phyloP scores from a whole-genome alignment of 1,140 invertebrate genomes.

The Megalopta genalis region DNA sequence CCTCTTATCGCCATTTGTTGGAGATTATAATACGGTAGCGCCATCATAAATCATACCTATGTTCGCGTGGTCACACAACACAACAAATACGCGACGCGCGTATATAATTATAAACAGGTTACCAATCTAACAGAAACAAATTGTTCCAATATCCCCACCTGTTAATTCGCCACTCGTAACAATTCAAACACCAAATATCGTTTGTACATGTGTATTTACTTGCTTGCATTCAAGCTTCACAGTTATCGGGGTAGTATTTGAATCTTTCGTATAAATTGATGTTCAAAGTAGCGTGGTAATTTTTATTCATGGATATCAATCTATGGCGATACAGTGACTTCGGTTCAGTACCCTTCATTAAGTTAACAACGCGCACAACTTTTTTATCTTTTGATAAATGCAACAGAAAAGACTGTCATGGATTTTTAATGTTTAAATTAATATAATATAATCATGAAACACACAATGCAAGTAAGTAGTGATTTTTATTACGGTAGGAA shows the following conservation, averaged over 20 bases:
- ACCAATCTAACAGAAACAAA: no score
- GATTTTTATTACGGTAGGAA: neutral
- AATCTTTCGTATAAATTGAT: neutral
- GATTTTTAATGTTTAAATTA: neutral
- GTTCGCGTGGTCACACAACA: no score
- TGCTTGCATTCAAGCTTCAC: neutral
- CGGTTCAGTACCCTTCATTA: no score
- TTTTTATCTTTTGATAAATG: neutral
- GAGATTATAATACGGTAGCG: no score
- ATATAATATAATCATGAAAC: neutral
- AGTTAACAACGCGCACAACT: neutral
- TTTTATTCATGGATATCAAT: neutral
- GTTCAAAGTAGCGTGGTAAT: neutral
- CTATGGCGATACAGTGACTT: neutral
- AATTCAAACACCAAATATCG: neutral
- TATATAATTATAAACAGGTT: neutral
- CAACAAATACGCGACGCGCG: no score
- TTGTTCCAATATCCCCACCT: neutral
- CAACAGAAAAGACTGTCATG: neutral
- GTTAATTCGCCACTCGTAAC: neutral
- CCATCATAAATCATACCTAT: no score
- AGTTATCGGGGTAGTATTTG: neutral
- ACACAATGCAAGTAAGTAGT: constrained; percentile 10
- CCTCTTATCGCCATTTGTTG: no score
- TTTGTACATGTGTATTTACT: no score